A percentile compares a stretch with the other conserved stretches of the same genome.
These are phyloP conservation scores for Hylomyscus alleni DNA, from an alignment of 2,797 vertebrate genomes.

Conservation along the genomic window DNA sequence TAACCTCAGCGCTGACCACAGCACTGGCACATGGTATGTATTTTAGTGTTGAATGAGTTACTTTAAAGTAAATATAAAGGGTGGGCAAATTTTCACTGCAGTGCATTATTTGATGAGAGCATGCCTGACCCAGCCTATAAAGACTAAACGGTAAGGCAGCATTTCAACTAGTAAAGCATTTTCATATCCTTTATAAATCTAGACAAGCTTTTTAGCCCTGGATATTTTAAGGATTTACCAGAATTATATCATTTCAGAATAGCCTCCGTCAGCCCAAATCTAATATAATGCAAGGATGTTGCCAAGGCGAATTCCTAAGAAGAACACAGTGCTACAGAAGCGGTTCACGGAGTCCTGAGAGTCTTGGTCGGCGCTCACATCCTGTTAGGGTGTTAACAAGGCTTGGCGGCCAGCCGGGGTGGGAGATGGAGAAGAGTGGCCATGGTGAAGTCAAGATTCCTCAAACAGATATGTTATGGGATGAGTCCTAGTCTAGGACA, in stretches of 20 bases:
- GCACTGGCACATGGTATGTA: too few relatives aligned
- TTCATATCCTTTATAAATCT: conserved; percentile 50
- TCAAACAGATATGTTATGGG: conserved; percentile 60
- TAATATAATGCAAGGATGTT: conserved; percentile 53
- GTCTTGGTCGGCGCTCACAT: conserved; percentile 42
- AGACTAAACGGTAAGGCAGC: not conserved
- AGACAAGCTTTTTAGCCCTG: not conserved
- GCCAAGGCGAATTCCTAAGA: conserved; percentile 79
- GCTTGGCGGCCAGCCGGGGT: conserved; percentile 46
- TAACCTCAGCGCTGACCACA: not conserved
- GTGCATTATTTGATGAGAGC: conserved; percentile 13
- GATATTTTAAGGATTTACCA: conserved; percentile 61
- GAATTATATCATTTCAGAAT: conserved; percentile 62
- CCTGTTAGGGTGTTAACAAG: conserved; percentile 48
- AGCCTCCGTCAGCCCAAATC: conserved; percentile 21
- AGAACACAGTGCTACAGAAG: conserved; percentile 76
- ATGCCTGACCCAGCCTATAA: not conserved
- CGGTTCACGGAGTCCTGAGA: conserved; percentile 46
- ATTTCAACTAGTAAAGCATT: not conserved
- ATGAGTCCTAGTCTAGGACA: conserved; percentile 42
- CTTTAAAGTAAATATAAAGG: conserved; percentile 46
- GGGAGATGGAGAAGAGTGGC: conserved; percentile 60
- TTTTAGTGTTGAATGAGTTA: not conserved
- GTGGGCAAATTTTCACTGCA: conserved; percentile 37
- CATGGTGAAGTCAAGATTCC: conserved; percentile 69